A percentile compares a stretch with the other conserved stretches of the same genome.
Evolutionary conservation across 1,140 invertebrate species (phyloP).

Genomic region (Apis laboriosa): DNA sequence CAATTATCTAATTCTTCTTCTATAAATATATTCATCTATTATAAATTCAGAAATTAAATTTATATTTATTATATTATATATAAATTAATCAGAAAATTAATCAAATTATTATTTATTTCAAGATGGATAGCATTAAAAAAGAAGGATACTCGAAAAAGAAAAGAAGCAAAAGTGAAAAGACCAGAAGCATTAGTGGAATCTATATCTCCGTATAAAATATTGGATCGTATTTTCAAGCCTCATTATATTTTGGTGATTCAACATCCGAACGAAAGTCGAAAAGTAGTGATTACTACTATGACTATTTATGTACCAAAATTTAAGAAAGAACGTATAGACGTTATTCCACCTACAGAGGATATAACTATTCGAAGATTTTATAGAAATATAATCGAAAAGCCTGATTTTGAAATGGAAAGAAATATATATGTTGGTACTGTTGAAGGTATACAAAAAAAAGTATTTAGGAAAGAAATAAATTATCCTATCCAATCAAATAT

Average conservation of each 20-base stretch:
- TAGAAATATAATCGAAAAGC: slow-evolving; percentile 62
- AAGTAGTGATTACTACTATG: slow-evolving; percentile 66
- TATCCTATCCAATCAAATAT: not conserved
- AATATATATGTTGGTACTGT: slow-evolving; percentile 70
- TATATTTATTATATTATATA: not conserved
- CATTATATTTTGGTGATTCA: slow-evolving; percentile 78
- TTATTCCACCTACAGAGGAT: slow-evolving; percentile 34
- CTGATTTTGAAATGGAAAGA: slow-evolving; percentile 51
- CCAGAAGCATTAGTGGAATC: slow-evolving; percentile 82
- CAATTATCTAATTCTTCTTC: no score
- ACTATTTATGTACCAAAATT: slow-evolving; percentile 59
- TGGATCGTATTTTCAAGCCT: slow-evolving; percentile 83
- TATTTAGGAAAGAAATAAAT: not conserved
- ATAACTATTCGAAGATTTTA: slow-evolving; percentile 62
- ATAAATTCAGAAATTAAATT: not conserved
- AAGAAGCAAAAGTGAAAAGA: slow-evolving; percentile 55
- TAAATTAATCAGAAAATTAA: not conserved
- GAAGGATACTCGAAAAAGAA: slow-evolving; percentile 62
- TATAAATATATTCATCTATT: not conserved
- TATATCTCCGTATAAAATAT: slow-evolving; percentile 82
- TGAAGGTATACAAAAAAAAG: slow-evolving; percentile 39
- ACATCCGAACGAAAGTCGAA: slow-evolving; percentile 58
- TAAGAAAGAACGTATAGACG: slow-evolving; percentile 51
- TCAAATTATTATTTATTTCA: not conserved
- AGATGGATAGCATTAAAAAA: slow-evolving; percentile 34